Evolutionary conservation across 2,797 vertebrate genomes (phyloP), one percentile per base, ranked within the genome.

Genomic region (Cirrhinus molitorella): DNA sequence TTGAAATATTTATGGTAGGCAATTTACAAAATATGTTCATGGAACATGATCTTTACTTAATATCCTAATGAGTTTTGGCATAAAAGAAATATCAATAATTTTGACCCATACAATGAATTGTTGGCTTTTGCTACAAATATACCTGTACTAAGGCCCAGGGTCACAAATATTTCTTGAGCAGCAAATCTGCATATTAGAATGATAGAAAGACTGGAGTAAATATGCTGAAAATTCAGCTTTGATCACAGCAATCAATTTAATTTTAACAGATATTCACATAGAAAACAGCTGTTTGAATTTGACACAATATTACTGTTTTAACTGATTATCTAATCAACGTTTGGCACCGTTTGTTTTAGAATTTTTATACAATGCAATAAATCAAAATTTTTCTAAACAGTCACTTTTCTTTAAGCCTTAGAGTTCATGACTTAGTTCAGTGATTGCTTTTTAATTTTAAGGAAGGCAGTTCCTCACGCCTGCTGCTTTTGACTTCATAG

Each of bases 401-500:
- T 77, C 0, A 1, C 6, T 23, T 34, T 28, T 53, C 16, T 67
- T 67, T 40, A 67, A 28, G 37, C 61, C 17, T 11, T n/a, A 40
- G 19, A 51, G 45, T 66, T 79, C 47, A 67, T 40, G 28, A 53
- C 31, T 79, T 16, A 40, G 31, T 53, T 55, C 9, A 40, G 19
- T 40, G 9, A 53, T 67, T 16, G 14, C 31, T 68, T 55, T 68
- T 55, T 12, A 79, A 79, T 53, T 31, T 59, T 13, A n/a, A 59
- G n/a, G n/a, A 25, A 4, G n/a, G 21, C 12, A 16, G 16, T 23
- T 59, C 19, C 49, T 66, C 12, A 9, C 11, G 51, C 19, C 43
- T 68, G 63, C 25, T 63, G 75, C 34, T 80, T 16, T n/a, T 31
- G 40, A 31, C 45, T 61, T 28, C n/a, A 67, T 65, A 59, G 28